A percentile compares a stretch with the other conserved stretches of the same genome.
phyloP scores from a whole-genome alignment of 2,113 vertebrate species.

The Callipepla californica region DNA sequence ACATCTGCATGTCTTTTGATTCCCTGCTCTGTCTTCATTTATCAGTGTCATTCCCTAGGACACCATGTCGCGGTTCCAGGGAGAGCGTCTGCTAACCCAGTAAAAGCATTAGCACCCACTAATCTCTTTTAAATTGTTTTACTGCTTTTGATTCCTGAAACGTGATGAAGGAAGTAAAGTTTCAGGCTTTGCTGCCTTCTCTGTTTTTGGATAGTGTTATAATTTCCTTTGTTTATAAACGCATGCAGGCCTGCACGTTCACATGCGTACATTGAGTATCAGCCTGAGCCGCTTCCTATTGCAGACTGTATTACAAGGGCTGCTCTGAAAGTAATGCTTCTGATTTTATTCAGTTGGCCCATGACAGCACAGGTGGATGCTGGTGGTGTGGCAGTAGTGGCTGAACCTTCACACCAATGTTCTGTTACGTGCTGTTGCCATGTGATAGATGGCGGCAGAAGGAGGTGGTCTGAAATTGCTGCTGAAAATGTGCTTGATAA shows the following conservation, averaged over 20 bases:
- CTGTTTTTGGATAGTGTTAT: neutral
- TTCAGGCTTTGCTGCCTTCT: slow-evolving; percentile 1
- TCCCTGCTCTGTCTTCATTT: neutral
- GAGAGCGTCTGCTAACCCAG: slow-evolving; percentile 4
- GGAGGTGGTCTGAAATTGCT: too few relatives aligned
- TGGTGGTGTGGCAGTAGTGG: too few relatives aligned
- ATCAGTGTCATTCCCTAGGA: neutral
- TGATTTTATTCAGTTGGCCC: too few relatives aligned
- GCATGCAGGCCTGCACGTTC: neutral
- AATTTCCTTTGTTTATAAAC: slow-evolving; percentile 17
- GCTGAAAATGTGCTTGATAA: neutral
- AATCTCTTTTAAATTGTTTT: slow-evolving; percentile 40
- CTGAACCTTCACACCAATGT: too few relatives aligned
- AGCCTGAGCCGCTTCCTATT: neutral
- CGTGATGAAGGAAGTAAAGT: slow-evolving; percentile 27
- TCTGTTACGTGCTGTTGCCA: too few relatives aligned
- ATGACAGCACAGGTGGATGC: too few relatives aligned
- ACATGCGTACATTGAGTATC: neutral
- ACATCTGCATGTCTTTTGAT: neutral
- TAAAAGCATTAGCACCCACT: slow-evolving; percentile 10
- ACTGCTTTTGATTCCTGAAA: slow-evolving; percentile 27
- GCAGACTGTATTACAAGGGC: neutral
- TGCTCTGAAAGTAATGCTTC: too few relatives aligned
- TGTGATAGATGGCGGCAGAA: too few relatives aligned
- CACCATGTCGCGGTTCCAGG: neutral